These are phyloP conservation scores for Gallinago media DNA, from an alignment of 2,113 vertebrate genomes.

Conservation along the genomic window DNA sequence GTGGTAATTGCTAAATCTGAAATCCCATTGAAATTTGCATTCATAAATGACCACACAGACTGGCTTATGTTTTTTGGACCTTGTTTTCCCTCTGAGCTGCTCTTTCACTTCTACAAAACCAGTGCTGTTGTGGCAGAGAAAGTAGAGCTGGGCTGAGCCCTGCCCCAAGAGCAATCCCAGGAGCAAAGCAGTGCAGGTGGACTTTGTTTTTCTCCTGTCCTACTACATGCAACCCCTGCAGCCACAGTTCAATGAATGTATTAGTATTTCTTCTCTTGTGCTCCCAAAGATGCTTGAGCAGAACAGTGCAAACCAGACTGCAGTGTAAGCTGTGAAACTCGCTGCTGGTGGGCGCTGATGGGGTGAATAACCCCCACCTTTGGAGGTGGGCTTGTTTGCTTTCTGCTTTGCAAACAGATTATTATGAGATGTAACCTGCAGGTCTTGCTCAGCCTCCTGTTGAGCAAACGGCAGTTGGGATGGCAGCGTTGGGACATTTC, in stretches of 20 bases:
- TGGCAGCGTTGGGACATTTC: neutral
- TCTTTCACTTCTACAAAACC: neutral
- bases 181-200: accelerated
- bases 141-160: neutral
- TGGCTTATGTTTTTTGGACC: neutral
- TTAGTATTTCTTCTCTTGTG: neutral
- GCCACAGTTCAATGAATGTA: accelerated
- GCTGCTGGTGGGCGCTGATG: accelerated
- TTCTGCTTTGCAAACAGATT: neutral
- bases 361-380: neutral
- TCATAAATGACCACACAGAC: neutral
- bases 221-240: accelerated
- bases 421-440: too few relatives aligned
- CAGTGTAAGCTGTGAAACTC: neutral
- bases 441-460: neutral
- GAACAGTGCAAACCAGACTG: neutral
- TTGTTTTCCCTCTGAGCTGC: neutral
- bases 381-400: neutral
- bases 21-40: accelerated
- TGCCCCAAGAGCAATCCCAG: neutral
- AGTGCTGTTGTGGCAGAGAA: neutral
- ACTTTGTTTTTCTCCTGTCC: neutral
- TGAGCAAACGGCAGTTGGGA: neutral
- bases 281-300: neutral
- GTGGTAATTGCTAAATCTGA: neutral